Conservation (phyloP, 2,797 vertebrate species). For the Lithobates pipiens region DNA sequence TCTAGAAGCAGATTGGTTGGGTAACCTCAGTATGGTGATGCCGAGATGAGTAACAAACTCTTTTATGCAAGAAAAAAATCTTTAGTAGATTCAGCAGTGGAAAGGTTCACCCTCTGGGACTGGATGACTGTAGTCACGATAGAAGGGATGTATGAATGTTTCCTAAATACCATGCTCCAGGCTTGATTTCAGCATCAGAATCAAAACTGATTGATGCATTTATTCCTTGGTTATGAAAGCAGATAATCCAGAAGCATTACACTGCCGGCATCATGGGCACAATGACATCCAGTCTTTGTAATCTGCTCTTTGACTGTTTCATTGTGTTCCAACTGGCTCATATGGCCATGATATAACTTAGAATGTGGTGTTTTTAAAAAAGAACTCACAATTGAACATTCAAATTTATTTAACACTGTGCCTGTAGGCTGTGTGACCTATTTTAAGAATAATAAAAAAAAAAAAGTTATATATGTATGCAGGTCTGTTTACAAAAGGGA, state of each 20-base stretch:
- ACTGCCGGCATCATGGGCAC: background rate
- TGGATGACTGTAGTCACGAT: slow-evolving; percentile 11
- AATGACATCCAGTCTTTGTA: slow-evolving; percentile 1
- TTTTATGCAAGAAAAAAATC: background rate
- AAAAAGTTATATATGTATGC: too few species aligned
- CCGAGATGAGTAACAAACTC: background rate
- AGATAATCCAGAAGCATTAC: background rate
- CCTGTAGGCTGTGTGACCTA: background rate
- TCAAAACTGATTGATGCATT: background rate
- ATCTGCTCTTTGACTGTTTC: background rate
- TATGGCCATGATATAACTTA: slow-evolving; percentile 6
- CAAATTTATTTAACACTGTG: background rate
- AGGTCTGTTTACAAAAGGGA: too few species aligned
- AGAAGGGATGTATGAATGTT: background rate
- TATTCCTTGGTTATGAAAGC: background rate
- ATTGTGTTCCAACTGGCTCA: background rate
- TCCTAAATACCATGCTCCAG: background rate
- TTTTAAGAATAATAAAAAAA: background rate
- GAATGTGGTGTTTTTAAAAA: background rate
- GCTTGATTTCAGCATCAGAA: background rate
- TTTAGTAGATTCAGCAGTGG: background rate
- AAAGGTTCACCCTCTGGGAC: background rate
- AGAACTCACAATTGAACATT: background rate
- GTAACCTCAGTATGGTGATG: background rate
- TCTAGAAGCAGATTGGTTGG: background rate